Base-by-base conservation (phyloP, 2,888 invertebrate species). In the Penaeus monodon region DNA sequence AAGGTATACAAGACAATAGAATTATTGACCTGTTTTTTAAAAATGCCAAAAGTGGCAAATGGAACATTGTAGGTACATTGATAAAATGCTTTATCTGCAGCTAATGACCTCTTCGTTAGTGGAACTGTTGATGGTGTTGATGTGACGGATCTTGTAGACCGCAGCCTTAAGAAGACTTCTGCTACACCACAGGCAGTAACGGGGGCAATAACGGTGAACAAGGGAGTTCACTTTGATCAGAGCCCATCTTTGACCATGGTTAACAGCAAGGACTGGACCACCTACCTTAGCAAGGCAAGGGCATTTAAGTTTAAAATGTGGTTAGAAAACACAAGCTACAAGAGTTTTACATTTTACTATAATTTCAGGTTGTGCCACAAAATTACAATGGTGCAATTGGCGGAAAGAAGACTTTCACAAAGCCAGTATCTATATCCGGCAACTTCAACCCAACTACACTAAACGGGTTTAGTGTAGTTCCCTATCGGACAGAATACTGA, bases 201-300 rank as follows among this genome's bases (percentile, higher is more conserved):
- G 3, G 82, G 73, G 6, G 38, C 33, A 6, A 57, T 82, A 12
- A 65, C 12, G 0, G 82, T 82, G 44, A 63, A 74, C 7, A 27
- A n/a, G 0, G 38, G 44, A 24, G 74, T 82, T 27, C 63, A 82
- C 74, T 82, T 82, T 44, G 73, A 2, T 44, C 65, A 64, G 63
- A 74, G 22, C 4, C 82, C 74, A 8, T 63, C 74, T n/a, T 76
- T 82, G 10, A 44, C n/a, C 4, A 14, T n/a, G 8, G 82, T 82
- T 20, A 82, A 82, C 44, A n/a, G 57, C 29, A 74, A 74, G 10
- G 74, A 82, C 65, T 82, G 82, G 82, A 70, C 44, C 63, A 64
- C 82, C 10, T 65, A 82, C 44, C 65, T 82, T 0, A 20, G 33
- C 33, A 82, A 76, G 33, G 82, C 74, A 82, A 33, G 74, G 2